Evolutionary conservation across 1,140 invertebrate genomes (phyloP).

Genomic region (Phenacoccus solenopsis): DNA sequence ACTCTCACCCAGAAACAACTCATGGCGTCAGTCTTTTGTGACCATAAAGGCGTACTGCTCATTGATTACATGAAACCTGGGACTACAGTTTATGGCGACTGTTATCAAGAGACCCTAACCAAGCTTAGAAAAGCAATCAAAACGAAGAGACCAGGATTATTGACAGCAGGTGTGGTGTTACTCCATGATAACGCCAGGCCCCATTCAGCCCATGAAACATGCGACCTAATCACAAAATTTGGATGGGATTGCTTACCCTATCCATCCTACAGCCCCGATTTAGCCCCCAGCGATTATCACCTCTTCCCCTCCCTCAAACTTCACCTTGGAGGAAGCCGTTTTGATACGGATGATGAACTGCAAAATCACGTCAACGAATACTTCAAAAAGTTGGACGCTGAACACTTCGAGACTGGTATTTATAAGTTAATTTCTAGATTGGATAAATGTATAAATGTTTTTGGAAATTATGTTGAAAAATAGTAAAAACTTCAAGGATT

Average conservation of each 20-base stretch:
- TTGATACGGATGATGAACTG: slow-evolving; percentile 18
- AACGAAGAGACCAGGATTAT: slow-evolving; percentile 24
- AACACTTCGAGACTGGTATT: slow-evolving; percentile 4
- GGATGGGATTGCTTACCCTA: slow-evolving; percentile 31
- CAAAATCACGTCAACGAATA: background rate
- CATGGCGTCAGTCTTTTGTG: slow-evolving; percentile 28
- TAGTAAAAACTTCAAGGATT: background rate
- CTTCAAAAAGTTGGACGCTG: background rate
- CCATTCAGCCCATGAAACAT: slow-evolving; percentile 25
- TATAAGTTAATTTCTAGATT: slow-evolving; percentile 10
- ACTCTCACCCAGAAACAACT: slow-evolving; percentile 29
- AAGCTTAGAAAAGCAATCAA: slow-evolving; percentile 22
- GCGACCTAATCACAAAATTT: slow-evolving; percentile 22
- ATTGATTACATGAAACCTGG: slow-evolving; percentile 27
- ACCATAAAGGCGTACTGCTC: background rate
- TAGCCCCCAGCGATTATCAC: background rate
- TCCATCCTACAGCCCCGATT: slow-evolving; percentile 1
- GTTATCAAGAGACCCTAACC: slow-evolving; percentile 11
- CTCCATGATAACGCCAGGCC: slow-evolving; percentile 32
- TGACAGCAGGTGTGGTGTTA: slow-evolving; percentile 23
- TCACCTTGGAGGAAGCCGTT: slow-evolving; percentile 28
- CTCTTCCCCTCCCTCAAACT: slow-evolving; percentile 7
- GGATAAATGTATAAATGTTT: slow-evolving; percentile 13
- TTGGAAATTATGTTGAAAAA: slow-evolving; percentile 19
- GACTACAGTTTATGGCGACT: slow-evolving; percentile 25